Base-by-base conservation (phyloP, 1,140 invertebrate species). In the Magallana gigas region DNA sequence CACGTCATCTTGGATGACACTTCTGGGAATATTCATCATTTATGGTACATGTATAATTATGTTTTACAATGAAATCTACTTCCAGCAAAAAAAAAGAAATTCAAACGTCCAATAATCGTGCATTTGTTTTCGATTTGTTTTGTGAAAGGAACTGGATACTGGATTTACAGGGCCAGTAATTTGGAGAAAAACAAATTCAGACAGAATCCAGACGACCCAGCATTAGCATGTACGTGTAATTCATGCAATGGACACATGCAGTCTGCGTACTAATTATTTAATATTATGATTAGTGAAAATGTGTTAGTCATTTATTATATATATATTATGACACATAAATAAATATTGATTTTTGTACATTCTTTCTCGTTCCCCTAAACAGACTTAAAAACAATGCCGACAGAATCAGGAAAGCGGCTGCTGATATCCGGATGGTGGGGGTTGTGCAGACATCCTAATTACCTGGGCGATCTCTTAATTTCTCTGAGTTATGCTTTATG, bases 361-460 rank as follows among this genome's bases (percentile, higher is more conserved):
- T 48, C 23, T 23, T 48, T 48, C 36, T 48, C 36, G 36, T 48
- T 48, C 3, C 36, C 5, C 9, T 95, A 96, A 90, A 83, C 93
- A 97, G 97, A 97, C 93, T 93, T 97, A 82, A 96, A 97, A 92
- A 97, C 96, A 0, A 97, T 98, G 89, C 96, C 97, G 48, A 98
- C 98, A 0, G 96, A 96, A 59, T 96, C 96, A 7, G 97, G 97
- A n/a, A 97, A 96, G 90, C 97, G 97, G 88, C 92, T 98, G 12
- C 95, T 99, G 11, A 94, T 97, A 12, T 97, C 97, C 18, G 97
- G 97, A 3, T 96, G 97, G 91, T 98, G 98, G 98, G 97, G 97
- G 3, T 90, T 96, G 36, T 95, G 98, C 12, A 96, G 98, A 89
- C 98, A 98, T 95, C 98, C 98, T 1, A 98, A 99, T 95, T 98